phyloP scores from a whole-genome alignment of 2,113 vertebrate species.

The Apodemus speciosus region DNA sequence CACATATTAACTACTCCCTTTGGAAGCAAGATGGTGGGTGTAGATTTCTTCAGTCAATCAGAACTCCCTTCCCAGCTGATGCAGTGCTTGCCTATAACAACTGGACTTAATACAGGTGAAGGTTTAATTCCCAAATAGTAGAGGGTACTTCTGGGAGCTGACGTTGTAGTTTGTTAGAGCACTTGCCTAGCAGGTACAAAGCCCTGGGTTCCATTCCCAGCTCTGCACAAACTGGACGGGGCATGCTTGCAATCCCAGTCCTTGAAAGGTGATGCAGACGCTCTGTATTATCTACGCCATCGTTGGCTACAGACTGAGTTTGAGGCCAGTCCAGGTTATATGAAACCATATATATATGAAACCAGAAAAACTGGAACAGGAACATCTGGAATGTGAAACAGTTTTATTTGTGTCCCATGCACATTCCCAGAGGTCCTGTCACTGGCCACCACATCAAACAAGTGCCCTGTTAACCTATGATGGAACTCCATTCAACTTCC shows the following conservation, averaged over 20 bases:
- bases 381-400: neutral
- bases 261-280: neutral
- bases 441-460: neutral
- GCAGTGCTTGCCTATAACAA: neutral
- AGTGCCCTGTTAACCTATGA: neutral
- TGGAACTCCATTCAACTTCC: neutral
- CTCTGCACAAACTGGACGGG: neutral
- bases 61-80: neutral
- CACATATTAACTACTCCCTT: neutral
- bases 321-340: neutral
- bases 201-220: neutral
- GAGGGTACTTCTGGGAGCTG: neutral
- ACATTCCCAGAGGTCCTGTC: neutral
- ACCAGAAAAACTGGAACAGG: slow-evolving; percentile 15
- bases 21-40: neutral
- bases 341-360: neutral
- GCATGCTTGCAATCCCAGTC: neutral
- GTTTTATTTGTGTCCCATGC: neutral
- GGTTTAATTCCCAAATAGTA: neutral
- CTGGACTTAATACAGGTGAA: neutral
- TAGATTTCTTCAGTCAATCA: neutral
- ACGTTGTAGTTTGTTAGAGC: neutral
- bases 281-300: no score
- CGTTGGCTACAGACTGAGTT: neutral
- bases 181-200: neutral